Base-by-base conservation (phyloP, 2,888 invertebrate genomes). In the Subacronicta megacephala region DNA sequence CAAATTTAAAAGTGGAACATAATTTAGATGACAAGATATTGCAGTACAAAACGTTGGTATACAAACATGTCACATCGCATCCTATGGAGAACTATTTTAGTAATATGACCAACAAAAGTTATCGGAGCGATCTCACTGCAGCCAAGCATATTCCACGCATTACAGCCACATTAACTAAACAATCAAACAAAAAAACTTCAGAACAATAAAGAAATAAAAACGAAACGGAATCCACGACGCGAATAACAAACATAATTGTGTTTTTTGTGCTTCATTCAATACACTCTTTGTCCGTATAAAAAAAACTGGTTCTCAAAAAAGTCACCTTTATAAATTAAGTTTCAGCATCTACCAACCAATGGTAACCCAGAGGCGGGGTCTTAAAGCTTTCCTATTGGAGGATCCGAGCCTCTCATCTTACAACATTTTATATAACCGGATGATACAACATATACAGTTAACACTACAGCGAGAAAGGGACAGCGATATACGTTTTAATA, bases 391-490 rank as follows among this genome's bases (percentile, higher is more conserved):
- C 57, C 82, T 65, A 94, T 93, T 93, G 93, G 94, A 62, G 56
- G 77, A 55, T 53, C 58, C 66, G 70, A 62, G 63, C 75, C 84
- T 88, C 89, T 85, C 86, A 85, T 84, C 92, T 93, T 88, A 90
- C 89, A 88, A 93, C 93, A 93, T 90, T 93, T 93, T 93, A 93
- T 93, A 93, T 93, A 93, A 91, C 92, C 89, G 88, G 88, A 88
- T 92, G 94, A 93, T 94, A 94, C 94, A 93, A 92, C 92, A 93
- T 93, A 92, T 93, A 93, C 93, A 93, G 93, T 93, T 91, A 92
- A 89, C 89, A 90, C 81, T 90, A 81, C 81, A 83, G 91, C 62
- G 84, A 35, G 90, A 93, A 80, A 69, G 88, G 76, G 93, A 93
- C 69, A 79, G 82, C 72, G 84, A 70, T 83, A 87, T 72, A 63